Evolutionary conservation across 2,888 invertebrate genomes (phyloP).

Genomic region (Argyra leucocephala): DNA sequence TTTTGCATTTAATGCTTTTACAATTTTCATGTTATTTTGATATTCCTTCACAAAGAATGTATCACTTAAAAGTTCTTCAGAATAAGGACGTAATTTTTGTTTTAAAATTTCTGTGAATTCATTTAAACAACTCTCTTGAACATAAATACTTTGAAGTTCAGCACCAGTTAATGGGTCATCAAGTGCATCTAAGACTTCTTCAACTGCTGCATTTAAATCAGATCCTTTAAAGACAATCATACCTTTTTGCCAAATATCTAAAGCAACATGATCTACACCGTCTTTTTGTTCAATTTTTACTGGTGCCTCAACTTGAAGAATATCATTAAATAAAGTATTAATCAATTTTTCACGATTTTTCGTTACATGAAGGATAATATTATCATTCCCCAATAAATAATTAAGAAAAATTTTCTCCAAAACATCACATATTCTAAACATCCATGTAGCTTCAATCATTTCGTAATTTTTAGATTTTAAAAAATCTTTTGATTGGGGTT

Average conservation of each 20-base stretch:
- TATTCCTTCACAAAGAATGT: not conserved
- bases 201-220: conserved; percentile 2
- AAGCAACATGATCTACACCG: not conserved
- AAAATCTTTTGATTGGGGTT: not conserved
- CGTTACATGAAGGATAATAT: not conserved
- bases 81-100: not conserved
- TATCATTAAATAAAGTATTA: not conserved
- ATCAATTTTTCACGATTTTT: not conserved
- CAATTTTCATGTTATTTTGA: not conserved
- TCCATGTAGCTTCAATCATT: conserved; percentile 5
- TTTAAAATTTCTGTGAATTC: not conserved
- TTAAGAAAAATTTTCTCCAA: not conserved
- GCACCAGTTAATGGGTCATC: not conserved
- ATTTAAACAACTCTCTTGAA: conserved; percentile 13
- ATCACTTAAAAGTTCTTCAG: not conserved
- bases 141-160: not conserved
- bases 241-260: not conserved
- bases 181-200: conserved; percentile 3
- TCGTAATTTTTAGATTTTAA: not conserved
- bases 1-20: not conserved
- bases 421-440: not conserved
- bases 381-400: not conserved
- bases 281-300: not conserved
- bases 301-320: not conserved
- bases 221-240: conserved; percentile 1